Evolutionary conservation across 2,888 invertebrate genomes (phyloP), one percentile per base, ranked within the genome.

Genomic region (Hetaerina titia): DNA sequence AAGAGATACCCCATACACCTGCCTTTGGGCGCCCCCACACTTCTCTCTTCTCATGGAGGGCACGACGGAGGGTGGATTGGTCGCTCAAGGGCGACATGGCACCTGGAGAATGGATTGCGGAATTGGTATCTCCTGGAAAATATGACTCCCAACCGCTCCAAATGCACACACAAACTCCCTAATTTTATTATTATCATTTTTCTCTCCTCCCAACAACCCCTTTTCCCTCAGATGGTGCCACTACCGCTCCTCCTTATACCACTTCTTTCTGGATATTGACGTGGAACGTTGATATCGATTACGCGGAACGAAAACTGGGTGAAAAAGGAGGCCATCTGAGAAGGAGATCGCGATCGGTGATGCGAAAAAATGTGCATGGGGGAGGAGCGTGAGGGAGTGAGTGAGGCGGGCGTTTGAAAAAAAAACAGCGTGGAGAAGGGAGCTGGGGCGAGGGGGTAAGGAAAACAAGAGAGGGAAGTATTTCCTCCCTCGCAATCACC

Each of bases 251-350:
- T 13, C 81, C 31, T 81, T n/a, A 22, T 31, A 31, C 31, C 81
- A 81, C 81, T 31, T 58, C n/a, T 57, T 15, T 9, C 58, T 6
- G 31, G 89, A 57, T 89, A 89, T 89, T 89, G 89, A 89, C 56
- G 89, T 57, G 81, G 81, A 81, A 81, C 81, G 57, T 11, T 58
- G 89, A 13, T 89, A 89, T 89, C 89, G 89, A 89, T 89, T 89
- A n/a, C 89, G 57, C 45, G 57, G n/a, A 56, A 89, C 15, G 57
- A n/a, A 89, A 81, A 89, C 89, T 56, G n/a, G 57, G 89, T n/a
- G 57, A 89, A n/a, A 89, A 89, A 57, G 89, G n/a, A n/a, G 31
- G 45, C 45, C 45, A 45, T 45, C 15, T 31, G 81, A n/a, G 63
- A 2, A 7, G 17, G 31, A 90, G 25, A 90, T 63, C 90, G 63